A percentile compares a stretch with the other conserved stretches of the same genome.
phyloP scores from a whole-genome alignment of 2,888 invertebrate genomes.

The Aporophyla lueneburgensis region DNA sequence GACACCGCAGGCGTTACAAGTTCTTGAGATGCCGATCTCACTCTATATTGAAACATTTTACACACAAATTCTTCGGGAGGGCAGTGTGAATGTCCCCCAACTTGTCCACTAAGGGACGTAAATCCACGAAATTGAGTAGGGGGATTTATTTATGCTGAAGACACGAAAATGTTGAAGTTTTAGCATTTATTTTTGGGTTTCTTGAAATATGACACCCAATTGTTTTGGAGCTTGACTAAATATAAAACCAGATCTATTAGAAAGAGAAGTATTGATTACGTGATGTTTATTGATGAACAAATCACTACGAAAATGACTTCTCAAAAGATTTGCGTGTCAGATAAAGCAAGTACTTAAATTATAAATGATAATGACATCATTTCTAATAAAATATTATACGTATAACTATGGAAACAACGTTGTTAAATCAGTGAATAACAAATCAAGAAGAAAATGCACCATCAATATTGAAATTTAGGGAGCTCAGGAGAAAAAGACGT shows the following conservation, averaged over 20 bases:
- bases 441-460: slow-evolving; percentile 16
- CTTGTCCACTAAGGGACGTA: slow-evolving; percentile 48
- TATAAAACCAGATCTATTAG: slow-evolving; percentile 24
- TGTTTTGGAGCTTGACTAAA: not conserved
- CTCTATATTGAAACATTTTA: slow-evolving; percentile 83
- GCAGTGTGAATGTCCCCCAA: slow-evolving; percentile 46
- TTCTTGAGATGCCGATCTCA: slow-evolving; percentile 71
- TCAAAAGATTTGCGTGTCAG: slow-evolving; percentile 2
- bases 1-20: slow-evolving; percentile 70
- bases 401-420: not conserved
- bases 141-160: slow-evolving; percentile 26
- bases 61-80: slow-evolving; percentile 70
- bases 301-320: not conserved
- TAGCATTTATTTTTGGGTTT: slow-evolving; percentile 20
- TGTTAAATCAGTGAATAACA: slow-evolving; percentile 19
- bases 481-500: slow-evolving; percentile 30
- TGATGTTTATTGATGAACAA: slow-evolving; percentile 8
- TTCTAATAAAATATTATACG: no score
- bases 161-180: slow-evolving; percentile 40
- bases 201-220: slow-evolving; percentile 39
- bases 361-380: no score
- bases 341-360: slow-evolving; percentile 7
- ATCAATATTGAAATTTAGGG: slow-evolving; percentile 35
- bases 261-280: slow-evolving; percentile 24
- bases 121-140: slow-evolving; percentile 56